Base-by-base conservation (phyloP, 1,140 invertebrate species). In the Camponotus floridanus region DNA sequence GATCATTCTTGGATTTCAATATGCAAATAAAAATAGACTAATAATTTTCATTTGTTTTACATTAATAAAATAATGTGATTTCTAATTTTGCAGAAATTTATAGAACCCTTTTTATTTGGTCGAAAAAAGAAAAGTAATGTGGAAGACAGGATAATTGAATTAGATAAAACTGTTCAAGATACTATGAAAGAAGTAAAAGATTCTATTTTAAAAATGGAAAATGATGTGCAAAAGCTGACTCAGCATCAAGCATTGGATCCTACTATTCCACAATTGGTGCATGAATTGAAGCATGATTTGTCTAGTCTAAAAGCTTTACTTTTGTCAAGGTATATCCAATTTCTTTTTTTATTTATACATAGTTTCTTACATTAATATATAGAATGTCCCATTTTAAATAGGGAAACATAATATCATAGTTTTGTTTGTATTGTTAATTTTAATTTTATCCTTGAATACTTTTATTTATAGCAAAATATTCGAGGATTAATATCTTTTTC, bases 301-400 rank as follows among this genome's bases (percentile, higher is more conserved):
- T 95, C 97, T 86, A 97, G 97, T 88, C 96, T 98, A 51, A 98
- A 98, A 94, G 97, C 97, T 71, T 96, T 98, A 86, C 94, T 98
- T 64, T 94, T 98, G 36, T 97, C 97, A 91, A 97, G 97, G 97
- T 97, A 93, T 90, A 79, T 42, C 8, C 6, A 74, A 21, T 36
- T 80, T 62, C 4, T 11, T 61, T 42, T 13, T 21, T 61, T 61
- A 26, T n/a, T 42, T 42, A 33, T 48, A 26, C 31, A 48, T 80
- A 68, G 6, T 13, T 45, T 59, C n/a, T 8, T 42, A 1, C 26
- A 39, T 31, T 33, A 51, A 33, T 7, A 15, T 18, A 51, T 26
- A 39, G 48, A 51, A 3, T 51, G 48, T 51, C 13, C 15, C 4
- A 51, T 51, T 18, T 51, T 51, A 18, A 51, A 51, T 51, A 18